phyloP scores from a whole-genome alignment of 2,888 invertebrate species.

The Adineta ricciae region DNA sequence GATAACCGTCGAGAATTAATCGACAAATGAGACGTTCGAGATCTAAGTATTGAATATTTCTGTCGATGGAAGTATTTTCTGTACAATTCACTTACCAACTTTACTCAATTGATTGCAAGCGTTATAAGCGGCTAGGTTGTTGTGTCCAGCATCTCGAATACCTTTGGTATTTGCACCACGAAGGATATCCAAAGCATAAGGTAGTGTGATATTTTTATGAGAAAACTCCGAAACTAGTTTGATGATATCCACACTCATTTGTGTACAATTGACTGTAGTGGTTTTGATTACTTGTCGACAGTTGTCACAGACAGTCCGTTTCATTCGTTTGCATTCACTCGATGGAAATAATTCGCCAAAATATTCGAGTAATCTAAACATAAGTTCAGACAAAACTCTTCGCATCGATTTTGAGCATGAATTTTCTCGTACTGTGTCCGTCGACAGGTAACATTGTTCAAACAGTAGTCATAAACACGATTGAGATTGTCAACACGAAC shows the following conservation, averaged over 20 bases:
- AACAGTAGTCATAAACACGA: slow-evolving; percentile 80
- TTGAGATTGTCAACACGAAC: slow-evolving; percentile 64
- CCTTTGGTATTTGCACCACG: neutral
- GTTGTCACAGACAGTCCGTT: neutral
- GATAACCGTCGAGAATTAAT: slow-evolving; percentile 8
- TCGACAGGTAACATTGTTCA: slow-evolving; percentile 82
- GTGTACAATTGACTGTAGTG: neutral
- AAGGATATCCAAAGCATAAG: neutral
- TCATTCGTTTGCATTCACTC: neutral
- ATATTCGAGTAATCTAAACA: slow-evolving; percentile 64
- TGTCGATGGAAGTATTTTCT: no score
- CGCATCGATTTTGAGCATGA: no score
- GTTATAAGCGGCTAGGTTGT: neutral
- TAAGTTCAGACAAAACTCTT: neutral
- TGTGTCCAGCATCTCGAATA: neutral
- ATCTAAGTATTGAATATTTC: neutral
- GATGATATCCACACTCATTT: neutral
- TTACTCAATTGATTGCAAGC: neutral
- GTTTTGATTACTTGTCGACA: slow-evolving; percentile 11
- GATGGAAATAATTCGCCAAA: slow-evolving; percentile 63
- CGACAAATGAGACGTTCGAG: neutral
- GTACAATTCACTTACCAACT: neutral
- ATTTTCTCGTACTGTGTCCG: slow-evolving; percentile 56
- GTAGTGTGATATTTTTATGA: neutral
- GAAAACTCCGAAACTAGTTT: neutral